Evolutionary conservation across 2,888 invertebrate genomes (phyloP).

Genomic region (Melipona bicolor): DNA sequence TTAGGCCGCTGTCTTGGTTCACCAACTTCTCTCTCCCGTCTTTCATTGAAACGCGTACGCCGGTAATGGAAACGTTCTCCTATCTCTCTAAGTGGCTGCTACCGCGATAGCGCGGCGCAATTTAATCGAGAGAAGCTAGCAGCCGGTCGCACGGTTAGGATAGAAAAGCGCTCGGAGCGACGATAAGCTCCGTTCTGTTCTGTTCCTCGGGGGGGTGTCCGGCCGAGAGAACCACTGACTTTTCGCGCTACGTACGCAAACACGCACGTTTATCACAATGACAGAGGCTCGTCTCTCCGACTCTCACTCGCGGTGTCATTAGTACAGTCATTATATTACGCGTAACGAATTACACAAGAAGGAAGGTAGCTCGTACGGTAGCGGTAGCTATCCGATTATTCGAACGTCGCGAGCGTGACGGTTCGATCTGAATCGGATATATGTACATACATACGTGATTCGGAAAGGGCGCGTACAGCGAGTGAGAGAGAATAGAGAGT

Average conservation of each 20-base stretch:
- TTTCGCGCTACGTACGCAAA: not conserved
- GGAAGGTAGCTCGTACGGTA: constrained; percentile 5
- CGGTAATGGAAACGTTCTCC: constrained; percentile 41
- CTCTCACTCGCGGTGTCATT: constrained; percentile 34
- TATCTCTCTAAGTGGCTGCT: constrained; percentile 28
- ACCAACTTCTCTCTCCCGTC: constrained; percentile 25
- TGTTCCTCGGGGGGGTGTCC: not conserved
- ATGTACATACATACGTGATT: not conserved
- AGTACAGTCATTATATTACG: constrained; percentile 44
- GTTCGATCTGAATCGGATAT: constrained; percentile 42
- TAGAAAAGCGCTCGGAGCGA: not conserved
- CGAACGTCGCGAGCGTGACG: constrained; percentile 26
- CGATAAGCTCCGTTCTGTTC: not conserved
- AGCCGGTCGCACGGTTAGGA: not conserved
- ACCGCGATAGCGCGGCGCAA: constrained; percentile 19
- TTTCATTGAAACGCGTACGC: constrained; percentile 34
- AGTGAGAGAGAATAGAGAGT: constrained; percentile 4
- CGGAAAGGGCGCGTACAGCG: not conserved
- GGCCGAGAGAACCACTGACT: not conserved
- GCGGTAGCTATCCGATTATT: constrained; percentile 23
- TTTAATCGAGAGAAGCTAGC: constrained; percentile 26
- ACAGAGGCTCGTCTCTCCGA: constrained; percentile 1
- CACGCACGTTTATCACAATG: constrained; percentile 14
- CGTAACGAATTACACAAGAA: constrained; percentile 35
- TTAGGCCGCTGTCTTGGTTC: constrained; percentile 54